A percentile compares a stretch with the other conserved stretches of the same genome.
Evolutionary conservation across 2,797 vertebrate species (phyloP).

Genomic region (Hafferia zeledoni): DNA sequence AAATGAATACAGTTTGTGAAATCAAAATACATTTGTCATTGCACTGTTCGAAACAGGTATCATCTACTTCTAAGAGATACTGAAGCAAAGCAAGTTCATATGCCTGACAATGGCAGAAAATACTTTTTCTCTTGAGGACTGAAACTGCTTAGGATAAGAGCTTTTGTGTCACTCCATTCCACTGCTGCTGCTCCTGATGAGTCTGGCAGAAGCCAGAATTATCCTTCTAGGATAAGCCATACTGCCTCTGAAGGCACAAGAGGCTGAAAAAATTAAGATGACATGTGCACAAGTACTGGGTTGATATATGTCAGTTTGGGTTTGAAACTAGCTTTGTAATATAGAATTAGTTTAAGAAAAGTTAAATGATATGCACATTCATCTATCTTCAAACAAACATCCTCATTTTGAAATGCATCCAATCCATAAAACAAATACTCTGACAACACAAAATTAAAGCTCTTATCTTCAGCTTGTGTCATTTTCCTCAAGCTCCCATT

Average conservation of each 20-base stretch:
- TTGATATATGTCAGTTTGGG: neutral
- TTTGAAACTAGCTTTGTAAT: neutral
- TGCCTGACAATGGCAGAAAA: neutral
- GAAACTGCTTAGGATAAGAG: slow-evolving; percentile 43
- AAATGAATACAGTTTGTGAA: neutral
- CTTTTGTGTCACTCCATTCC: neutral
- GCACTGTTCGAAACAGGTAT: neutral
- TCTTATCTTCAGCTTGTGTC: slow-evolving; percentile 38
- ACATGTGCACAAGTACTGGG: neutral
- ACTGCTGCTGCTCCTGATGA: neutral
- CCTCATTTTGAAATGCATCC: neutral
- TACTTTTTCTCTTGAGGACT: neutral
- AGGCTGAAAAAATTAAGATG: neutral
- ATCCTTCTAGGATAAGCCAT: neutral
- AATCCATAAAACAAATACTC: neutral
- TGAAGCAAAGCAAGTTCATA: neutral
- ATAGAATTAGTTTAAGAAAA: neutral
- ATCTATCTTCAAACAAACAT: neutral
- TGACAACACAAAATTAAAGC: slow-evolving; percentile 6
- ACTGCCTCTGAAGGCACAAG: neutral
- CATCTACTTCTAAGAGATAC: slow-evolving; percentile 34
- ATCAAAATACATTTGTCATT: neutral
- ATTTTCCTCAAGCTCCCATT: neutral
- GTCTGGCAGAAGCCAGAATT: neutral
- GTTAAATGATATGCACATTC: neutral